These are phyloP conservation scores for Drosophila azteca DNA, from an alignment of 1,140 invertebrate genomes.

Conservation along the genomic window DNA sequence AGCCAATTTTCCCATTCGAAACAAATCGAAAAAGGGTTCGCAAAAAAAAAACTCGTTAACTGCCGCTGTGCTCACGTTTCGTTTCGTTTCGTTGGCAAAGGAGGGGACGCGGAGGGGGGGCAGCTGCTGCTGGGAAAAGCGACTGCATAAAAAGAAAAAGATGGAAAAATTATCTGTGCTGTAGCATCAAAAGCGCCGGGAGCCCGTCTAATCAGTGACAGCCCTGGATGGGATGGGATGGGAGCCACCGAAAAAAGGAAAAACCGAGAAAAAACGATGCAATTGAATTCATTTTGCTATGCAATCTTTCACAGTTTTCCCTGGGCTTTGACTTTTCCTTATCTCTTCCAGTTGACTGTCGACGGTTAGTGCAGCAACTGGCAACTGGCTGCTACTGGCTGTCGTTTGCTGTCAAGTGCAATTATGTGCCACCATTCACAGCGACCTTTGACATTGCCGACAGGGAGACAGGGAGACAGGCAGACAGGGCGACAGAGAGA, in stretches of 20 bases:
- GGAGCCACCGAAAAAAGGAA: constrained; percentile 34
- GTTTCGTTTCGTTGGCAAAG: constrained; percentile 4
- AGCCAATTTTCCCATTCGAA: constrained; percentile 52
- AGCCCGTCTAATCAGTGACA: constrained; percentile 65
- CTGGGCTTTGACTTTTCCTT: constrained; percentile 45
- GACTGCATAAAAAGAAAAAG: constrained; percentile 8
- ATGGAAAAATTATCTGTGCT: constrained; percentile 71
- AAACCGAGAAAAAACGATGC: constrained; percentile 23
- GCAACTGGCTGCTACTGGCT: constrained; percentile 30
- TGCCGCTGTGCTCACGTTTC: constrained; percentile 62
- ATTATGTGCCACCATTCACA: constrained; percentile 54
- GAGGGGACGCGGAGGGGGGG: too few relatives aligned
- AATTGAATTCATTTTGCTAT: constrained; percentile 74
- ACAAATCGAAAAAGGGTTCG: constrained; percentile 61
- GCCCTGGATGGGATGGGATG: constrained; percentile 24
- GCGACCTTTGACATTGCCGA: constrained; percentile 66
- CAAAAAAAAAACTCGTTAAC: constrained; percentile 55
- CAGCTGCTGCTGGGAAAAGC: background rate
- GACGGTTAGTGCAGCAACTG: constrained; percentile 21
- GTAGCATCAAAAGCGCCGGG: constrained; percentile 65
- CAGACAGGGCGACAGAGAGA: constrained; percentile 46
- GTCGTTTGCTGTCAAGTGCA: constrained; percentile 57
- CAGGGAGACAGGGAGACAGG: constrained; percentile 13
- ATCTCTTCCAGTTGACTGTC: constrained; percentile 33
- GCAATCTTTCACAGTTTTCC: constrained; percentile 73